A percentile compares a stretch with the other conserved stretches of the same genome.
phyloP scores from a whole-genome alignment of 2,113 vertebrate genomes.

The Phaethon lepturus region DNA sequence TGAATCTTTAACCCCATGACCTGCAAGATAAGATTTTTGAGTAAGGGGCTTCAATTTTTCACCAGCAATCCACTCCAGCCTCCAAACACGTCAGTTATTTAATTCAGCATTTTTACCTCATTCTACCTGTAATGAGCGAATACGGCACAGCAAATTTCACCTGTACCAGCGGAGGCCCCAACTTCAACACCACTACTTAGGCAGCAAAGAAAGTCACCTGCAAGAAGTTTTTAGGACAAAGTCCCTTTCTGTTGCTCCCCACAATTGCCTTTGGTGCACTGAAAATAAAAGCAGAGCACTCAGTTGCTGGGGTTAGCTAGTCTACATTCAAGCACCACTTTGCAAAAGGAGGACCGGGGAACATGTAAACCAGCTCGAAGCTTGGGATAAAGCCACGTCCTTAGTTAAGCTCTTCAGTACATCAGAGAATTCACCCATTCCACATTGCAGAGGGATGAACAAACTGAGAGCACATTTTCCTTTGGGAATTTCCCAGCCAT shows the following conservation, averaged over 20 bases:
- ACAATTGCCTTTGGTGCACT: fast-evolving
- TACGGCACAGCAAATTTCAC: not conserved
- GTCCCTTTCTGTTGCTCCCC: not conserved
- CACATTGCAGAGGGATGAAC: not conserved
- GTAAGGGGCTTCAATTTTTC: not conserved
- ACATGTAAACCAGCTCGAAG: not conserved
- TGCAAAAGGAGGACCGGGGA: not conserved
- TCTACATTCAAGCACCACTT: not conserved
- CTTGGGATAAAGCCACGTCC: not conserved
- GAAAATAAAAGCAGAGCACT: not conserved
- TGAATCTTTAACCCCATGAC: not conserved
- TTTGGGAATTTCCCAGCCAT: slow-evolving; percentile 30
- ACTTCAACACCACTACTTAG: not conserved
- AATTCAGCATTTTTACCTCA: not conserved
- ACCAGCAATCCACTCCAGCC: not conserved
- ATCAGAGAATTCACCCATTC: not conserved
- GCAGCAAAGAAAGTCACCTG: not conserved
- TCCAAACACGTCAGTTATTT: not conserved
- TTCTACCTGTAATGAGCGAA: not conserved
- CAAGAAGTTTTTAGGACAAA: not conserved
- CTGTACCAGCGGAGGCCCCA: not conserved
- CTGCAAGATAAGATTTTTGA: not conserved
- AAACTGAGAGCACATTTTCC: not conserved
- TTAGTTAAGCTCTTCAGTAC: not conserved
- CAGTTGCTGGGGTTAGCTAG: not conserved